Conservation (phyloP, 1,140 invertebrate species). For the Ganaspis sp. region DNA sequence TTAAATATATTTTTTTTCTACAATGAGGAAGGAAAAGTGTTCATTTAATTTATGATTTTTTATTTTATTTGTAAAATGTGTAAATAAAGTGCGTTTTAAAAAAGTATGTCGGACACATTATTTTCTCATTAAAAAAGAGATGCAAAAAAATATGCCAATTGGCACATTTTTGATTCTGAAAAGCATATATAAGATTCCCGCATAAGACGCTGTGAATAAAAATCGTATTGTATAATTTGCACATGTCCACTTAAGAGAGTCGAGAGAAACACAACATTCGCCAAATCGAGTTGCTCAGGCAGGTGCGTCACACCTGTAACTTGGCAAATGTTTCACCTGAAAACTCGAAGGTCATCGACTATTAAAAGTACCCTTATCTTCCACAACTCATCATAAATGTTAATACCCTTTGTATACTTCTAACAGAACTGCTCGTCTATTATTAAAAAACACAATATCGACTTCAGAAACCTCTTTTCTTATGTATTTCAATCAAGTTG, state of each 20-base stretch:
- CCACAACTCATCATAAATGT: slow-evolving; percentile 46
- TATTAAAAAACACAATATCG: background rate
- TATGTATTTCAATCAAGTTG: too few relatives aligned
- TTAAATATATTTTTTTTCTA: too few relatives aligned
- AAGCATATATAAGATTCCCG: background rate
- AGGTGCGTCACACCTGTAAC: slow-evolving; percentile 58
- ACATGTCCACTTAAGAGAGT: background rate
- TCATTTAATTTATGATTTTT: too few relatives aligned
- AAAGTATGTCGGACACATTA: too few relatives aligned
- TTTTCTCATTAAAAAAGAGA: too few relatives aligned
- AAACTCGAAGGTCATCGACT: slow-evolving; percentile 52
- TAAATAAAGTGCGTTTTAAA: too few relatives aligned
- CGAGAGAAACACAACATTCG: background rate
- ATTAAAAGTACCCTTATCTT: slow-evolving; percentile 55
- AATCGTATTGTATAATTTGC: slow-evolving; percentile 21
- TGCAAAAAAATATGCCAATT: background rate
- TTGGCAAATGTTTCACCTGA: slow-evolving; percentile 54
- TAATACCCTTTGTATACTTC: slow-evolving; percentile 39
- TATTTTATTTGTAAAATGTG: too few relatives aligned
- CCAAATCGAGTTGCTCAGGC: slow-evolving; percentile 46
- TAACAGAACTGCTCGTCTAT: background rate
- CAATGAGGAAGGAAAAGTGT: too few relatives aligned
- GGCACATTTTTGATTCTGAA: background rate
- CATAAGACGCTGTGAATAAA: background rate
- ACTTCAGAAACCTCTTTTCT: too few relatives aligned